A percentile compares a stretch with the other conserved stretches of the same genome.
phyloP scores from a whole-genome alignment of 1,140 invertebrate species.

The Gonatopus flavifemur region DNA sequence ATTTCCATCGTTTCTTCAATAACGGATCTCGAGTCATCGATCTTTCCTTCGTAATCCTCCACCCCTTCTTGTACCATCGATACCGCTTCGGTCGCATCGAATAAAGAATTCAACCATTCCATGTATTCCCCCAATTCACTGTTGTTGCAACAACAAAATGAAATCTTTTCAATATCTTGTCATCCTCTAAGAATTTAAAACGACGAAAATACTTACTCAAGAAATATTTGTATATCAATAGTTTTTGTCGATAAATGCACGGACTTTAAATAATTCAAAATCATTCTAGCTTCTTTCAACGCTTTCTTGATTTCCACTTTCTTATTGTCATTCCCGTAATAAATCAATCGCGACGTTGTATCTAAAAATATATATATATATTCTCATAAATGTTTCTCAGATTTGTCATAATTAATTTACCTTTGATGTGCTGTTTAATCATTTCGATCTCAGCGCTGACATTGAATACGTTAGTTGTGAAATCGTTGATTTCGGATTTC shows the following conservation, averaged over 20 bases:
- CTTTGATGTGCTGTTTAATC: slow-evolving; percentile 37
- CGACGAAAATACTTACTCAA: slow-evolving; percentile 37
- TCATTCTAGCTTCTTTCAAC: slow-evolving; percentile 61
- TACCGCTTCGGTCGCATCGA: slow-evolving; percentile 52
- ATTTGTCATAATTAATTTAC: slow-evolving; percentile 19
- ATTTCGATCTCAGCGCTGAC: slow-evolving; percentile 43
- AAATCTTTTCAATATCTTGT: no score
- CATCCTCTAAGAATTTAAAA: no score
- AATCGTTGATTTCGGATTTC: slow-evolving; percentile 43
- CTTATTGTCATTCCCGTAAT: slow-evolving; percentile 61
- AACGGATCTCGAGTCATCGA: slow-evolving; percentile 39
- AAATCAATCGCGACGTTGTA: slow-evolving; percentile 53
- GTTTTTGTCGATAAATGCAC: slow-evolving; percentile 52
- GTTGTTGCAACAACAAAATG: slow-evolving; percentile 5
- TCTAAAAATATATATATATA: slow-evolving; percentile 23
- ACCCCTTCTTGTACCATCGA: slow-evolving; percentile 38
- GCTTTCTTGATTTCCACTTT: slow-evolving; percentile 63
- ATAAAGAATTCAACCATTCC: slow-evolving; percentile 50
- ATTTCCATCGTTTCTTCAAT: slow-evolving; percentile 46
- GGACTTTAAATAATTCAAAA: slow-evolving; percentile 62
- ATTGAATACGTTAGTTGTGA: slow-evolving; percentile 50
- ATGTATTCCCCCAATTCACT: slow-evolving; percentile 40
- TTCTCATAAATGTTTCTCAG: background rate
- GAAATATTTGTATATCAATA: slow-evolving; percentile 54
- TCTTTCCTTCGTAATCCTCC: slow-evolving; percentile 41